These are phyloP conservation scores for Sitodiplosis mosellana DNA, from an alignment of 1,140 invertebrate species.

Conservation along the genomic window DNA sequence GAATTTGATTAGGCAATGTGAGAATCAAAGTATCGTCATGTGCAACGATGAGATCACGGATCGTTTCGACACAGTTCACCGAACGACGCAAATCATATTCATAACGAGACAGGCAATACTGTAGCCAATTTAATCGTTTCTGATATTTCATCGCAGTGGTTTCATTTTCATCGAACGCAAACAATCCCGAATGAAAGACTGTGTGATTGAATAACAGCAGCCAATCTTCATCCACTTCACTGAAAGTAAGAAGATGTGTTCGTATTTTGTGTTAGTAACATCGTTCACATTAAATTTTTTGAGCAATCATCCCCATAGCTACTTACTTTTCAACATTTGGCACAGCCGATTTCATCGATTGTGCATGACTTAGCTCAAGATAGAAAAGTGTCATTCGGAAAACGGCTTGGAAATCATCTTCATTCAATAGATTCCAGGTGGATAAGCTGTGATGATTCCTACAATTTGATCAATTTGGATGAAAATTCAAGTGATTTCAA, in stretches of 20 bases:
- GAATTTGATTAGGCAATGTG: slow-evolving; percentile 7
- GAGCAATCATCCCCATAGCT: too few species aligned
- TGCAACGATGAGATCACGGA: slow-evolving; percentile 2
- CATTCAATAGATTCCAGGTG: slow-evolving; percentile 6
- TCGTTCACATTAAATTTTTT: too few species aligned
- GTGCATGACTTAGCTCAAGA: slow-evolving; percentile 7
- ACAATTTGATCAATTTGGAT: background rate
- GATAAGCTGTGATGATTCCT: slow-evolving; percentile 4
- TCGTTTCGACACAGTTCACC: slow-evolving; percentile 4
- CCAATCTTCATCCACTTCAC: slow-evolving; percentile 5
- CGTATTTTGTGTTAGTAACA: background rate
- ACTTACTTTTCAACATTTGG: background rate
- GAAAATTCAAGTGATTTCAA: background rate
- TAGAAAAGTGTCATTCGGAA: slow-evolving; percentile 7
- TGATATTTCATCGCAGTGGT: background rate
- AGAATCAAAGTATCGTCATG: slow-evolving; percentile 3
- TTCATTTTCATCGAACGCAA: background rate
- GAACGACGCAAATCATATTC: slow-evolving; percentile 4
- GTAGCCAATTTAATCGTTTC: slow-evolving; percentile 5
- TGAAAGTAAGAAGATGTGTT: background rate
- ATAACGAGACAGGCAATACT: slow-evolving; percentile 4
- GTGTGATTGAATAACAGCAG: slow-evolving; percentile 6
- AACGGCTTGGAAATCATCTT: slow-evolving; percentile 4
- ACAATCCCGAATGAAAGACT: slow-evolving; percentile 5
- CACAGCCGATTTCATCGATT: background rate